Conservation (phyloP, 2,888 invertebrate species). For the Trissolcus brochymenae region DNA sequence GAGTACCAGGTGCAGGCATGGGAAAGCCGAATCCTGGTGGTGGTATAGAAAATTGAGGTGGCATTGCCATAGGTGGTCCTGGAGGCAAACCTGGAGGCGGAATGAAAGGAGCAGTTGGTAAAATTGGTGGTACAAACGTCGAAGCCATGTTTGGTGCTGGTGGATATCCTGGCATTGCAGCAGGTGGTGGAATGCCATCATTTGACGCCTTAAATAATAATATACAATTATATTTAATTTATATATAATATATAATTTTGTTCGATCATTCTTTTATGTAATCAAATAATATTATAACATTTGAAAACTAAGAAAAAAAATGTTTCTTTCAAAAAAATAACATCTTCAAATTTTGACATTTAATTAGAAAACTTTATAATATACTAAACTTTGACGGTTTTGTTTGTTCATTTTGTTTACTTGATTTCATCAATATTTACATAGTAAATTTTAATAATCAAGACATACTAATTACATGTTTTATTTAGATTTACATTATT, state of each 20-base stretch:
- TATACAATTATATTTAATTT: background rate
- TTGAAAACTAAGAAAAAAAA: background rate
- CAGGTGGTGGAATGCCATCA: slow-evolving; percentile 70
- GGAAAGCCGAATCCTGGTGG: slow-evolving; percentile 84
- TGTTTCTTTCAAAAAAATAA: too few species aligned
- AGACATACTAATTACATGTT: too few species aligned
- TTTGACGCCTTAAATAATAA: slow-evolving; percentile 68
- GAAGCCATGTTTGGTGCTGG: slow-evolving; percentile 68
- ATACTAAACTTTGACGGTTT: too few species aligned
- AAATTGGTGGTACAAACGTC: slow-evolving; percentile 71
- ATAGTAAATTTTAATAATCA: too few species aligned
- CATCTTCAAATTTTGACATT: too few species aligned
- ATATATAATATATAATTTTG: background rate
- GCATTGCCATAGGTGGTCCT: slow-evolving; percentile 77
- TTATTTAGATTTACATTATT: too few species aligned
- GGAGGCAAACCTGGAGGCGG: slow-evolving; percentile 72
- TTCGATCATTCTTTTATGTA: background rate
- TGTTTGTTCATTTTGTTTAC: too few species aligned
- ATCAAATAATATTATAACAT: background rate
- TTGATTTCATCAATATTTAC: too few species aligned
- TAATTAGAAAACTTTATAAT: too few species aligned
- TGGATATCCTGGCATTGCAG: slow-evolving; percentile 71
- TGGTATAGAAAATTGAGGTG: slow-evolving; percentile 86
- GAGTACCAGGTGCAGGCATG: slow-evolving; percentile 66
- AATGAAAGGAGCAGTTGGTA: slow-evolving; percentile 72